phyloP scores from a whole-genome alignment of 2,797 vertebrate species.

The Ptychadena robeensis region DNA sequence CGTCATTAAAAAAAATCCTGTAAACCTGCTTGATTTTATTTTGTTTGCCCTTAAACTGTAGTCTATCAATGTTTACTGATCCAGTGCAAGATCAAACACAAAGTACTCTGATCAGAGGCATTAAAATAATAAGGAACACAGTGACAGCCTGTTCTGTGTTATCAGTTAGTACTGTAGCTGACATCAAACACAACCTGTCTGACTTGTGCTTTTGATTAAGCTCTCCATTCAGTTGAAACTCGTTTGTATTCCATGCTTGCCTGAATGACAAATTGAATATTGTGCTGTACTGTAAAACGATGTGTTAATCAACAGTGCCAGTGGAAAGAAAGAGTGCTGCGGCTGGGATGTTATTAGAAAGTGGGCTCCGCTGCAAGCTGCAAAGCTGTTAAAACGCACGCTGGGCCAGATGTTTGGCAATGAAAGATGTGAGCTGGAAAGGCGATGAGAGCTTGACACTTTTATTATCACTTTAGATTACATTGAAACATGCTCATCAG shows the following conservation, averaged over 20 bases:
- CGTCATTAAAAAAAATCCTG: constrained; percentile 45
- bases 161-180: constrained; percentile 69
- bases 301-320: constrained; percentile 73
- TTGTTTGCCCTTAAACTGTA: constrained; percentile 48
- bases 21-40: constrained; percentile 31
- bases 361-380: constrained; percentile 63
- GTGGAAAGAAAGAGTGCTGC: constrained; percentile 68
- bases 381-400: constrained; percentile 66
- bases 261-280: constrained; percentile 73
- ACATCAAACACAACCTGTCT: constrained; percentile 73
- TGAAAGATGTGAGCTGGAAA: constrained; percentile 62
- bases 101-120: constrained; percentile 72
- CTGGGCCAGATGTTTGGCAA: constrained; percentile 33
- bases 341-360: constrained; percentile 57
- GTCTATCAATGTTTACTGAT: constrained; percentile 70
- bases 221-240: constrained; percentile 68
- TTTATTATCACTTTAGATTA: constrained; percentile 53
- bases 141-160: constrained; percentile 67
- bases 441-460: constrained; percentile 48
- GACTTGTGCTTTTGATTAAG: constrained; percentile 71
- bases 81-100: constrained; percentile 84
- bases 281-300: constrained; percentile 69
- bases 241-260: constrained; percentile 72
- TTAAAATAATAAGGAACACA: constrained; percentile 70
- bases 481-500: constrained; percentile 61